phyloP scores from a whole-genome alignment of 37 sponge, comb jelly and placozoan species.

The Diacarnus erythraeanus region DNA sequence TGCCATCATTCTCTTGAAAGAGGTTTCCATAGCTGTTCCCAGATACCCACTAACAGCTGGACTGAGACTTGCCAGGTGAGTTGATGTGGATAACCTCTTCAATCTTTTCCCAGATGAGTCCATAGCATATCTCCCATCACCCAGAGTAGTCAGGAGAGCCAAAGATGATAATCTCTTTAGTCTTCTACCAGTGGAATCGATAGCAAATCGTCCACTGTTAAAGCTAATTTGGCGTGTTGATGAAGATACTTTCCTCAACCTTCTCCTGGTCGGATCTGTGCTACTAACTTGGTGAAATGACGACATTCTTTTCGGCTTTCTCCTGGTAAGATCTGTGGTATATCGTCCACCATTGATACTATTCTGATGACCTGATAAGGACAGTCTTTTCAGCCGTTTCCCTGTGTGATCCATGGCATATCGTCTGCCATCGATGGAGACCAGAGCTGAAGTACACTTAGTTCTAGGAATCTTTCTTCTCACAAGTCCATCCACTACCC shows the following conservation, averaged over 20 bases:
- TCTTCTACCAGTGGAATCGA: too few species aligned
- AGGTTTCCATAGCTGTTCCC: slow-evolving; percentile 4
- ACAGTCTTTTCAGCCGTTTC: slow-evolving; percentile 24
- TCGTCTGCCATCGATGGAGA: neutral
- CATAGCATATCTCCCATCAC: slow-evolving; percentile 4
- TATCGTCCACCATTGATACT: too few species aligned
- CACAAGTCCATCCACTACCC: slow-evolving; percentile 12
- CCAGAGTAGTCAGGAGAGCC: too few species aligned
- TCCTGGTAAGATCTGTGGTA: too few species aligned
- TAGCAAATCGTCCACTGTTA: too few species aligned
- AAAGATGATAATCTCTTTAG: too few species aligned
- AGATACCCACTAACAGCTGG: neutral
- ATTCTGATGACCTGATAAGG: neutral
- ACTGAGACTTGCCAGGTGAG: neutral
- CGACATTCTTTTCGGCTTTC: too few species aligned
- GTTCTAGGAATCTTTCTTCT: neutral
- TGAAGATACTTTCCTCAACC: too few species aligned
- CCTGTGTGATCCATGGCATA: slow-evolving; percentile 19
- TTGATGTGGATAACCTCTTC: slow-evolving; percentile 21
- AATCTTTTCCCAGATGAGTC: slow-evolving; percentile 22
- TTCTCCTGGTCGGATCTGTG: too few species aligned
- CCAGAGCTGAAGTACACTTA: neutral
- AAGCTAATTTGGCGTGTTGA: too few species aligned
- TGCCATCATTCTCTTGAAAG: slow-evolving; percentile 36
- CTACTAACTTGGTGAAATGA: too few species aligned